phyloP scores from a whole-genome alignment of 2,888 invertebrate genomes.

The Alcis repandata region DNA sequence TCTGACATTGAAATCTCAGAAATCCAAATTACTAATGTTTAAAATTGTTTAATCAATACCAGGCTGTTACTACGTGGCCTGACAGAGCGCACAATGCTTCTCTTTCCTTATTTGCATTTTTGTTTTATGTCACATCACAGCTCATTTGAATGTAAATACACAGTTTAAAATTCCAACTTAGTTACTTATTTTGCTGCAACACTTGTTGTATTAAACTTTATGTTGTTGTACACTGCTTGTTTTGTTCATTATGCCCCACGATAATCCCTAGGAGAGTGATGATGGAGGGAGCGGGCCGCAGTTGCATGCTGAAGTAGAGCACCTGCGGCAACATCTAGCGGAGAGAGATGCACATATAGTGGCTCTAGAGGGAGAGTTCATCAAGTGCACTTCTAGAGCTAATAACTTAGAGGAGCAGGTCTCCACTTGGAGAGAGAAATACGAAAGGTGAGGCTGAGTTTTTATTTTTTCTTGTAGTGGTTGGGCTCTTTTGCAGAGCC shows the following conservation, averaged over 20 bases:
- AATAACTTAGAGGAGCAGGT: slow-evolving; percentile 94
- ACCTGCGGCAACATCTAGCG: slow-evolving; percentile 92
- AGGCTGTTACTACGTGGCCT: slow-evolving; percentile 26
- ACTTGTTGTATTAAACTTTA: slow-evolving; percentile 20
- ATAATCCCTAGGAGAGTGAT: slow-evolving; percentile 77
- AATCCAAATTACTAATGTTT: slow-evolving; percentile 12
- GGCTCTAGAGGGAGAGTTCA: slow-evolving; percentile 94
- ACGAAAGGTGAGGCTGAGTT: slow-evolving; percentile 88
- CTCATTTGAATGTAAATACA: slow-evolving; percentile 21
- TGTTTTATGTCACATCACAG: slow-evolving; percentile 45
- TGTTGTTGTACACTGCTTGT: slow-evolving; percentile 57
- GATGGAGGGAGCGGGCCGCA: slow-evolving; percentile 85
- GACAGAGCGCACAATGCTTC: slow-evolving; percentile 65
- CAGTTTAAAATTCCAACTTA: slow-evolving; percentile 37
- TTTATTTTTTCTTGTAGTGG: neutral
- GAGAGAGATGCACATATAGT: slow-evolving; percentile 94
- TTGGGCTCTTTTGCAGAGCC: too few species aligned
- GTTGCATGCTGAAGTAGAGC: slow-evolving; percentile 95
- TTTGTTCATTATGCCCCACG: slow-evolving; percentile 70
- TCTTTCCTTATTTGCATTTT: slow-evolving; percentile 59
- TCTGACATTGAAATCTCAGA: slow-evolving; percentile 12
- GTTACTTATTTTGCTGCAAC: slow-evolving; percentile 20
- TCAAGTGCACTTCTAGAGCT: slow-evolving; percentile 92
- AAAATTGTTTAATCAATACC: slow-evolving; percentile 27
- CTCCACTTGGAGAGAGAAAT: slow-evolving; percentile 96